Evolutionary conservation across 1,140 invertebrate genomes (phyloP), one percentile per base, ranked within the genome.

Genomic region (Maconellicoccus hirsutus): DNA sequence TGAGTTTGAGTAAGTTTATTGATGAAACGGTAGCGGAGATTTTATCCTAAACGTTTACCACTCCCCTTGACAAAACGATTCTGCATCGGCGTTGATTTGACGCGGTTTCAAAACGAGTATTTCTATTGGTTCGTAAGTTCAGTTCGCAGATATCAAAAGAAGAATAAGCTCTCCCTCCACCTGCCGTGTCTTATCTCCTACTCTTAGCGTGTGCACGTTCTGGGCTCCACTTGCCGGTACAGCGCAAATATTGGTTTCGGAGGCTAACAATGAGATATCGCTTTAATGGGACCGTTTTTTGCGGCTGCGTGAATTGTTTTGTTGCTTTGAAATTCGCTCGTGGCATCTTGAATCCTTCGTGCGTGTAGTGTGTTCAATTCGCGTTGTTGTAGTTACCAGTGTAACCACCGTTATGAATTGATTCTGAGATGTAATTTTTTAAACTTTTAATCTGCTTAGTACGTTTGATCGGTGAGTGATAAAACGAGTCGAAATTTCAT

Each of bases 21-120:
- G 29, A 33, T 33, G 29, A 52, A 52, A 52, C 42, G 42, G 42
- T 52, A 52, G 42, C 42, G 42, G 42, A 52, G 42, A 52, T 52
- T 52, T 52, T 52, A 52, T 52, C 42, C 42, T 4, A 52, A 52
- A 52, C 42, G 16, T 52, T 52, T 19, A 52, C 42, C 42, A 52
- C 42, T 52, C 42, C 42, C 42, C 42, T 52, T 52, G 42, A 52
- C 42, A 16, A 14, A 52, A 16, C 42, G 42, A 52, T 52, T 52
- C 42, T 52, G 42, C 42, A 52, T 52, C 42, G 42, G 10, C 42
- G 42, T 52, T 52, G 42, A 52, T 52, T 52, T 52, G 42, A 52
- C 42, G 42, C n/a, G 4, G 42, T 52, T 52, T 19, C 12, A 2
- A 52, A 52, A 19, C 42, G 29, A 52, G 42, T 52, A 52, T 52